Percentiles rank a stretch among this genome's conserved stretches.
Evolutionary conservation across 2,113 vertebrate genomes (phyloP).

Genomic region (Rhombomys opimus): DNA sequence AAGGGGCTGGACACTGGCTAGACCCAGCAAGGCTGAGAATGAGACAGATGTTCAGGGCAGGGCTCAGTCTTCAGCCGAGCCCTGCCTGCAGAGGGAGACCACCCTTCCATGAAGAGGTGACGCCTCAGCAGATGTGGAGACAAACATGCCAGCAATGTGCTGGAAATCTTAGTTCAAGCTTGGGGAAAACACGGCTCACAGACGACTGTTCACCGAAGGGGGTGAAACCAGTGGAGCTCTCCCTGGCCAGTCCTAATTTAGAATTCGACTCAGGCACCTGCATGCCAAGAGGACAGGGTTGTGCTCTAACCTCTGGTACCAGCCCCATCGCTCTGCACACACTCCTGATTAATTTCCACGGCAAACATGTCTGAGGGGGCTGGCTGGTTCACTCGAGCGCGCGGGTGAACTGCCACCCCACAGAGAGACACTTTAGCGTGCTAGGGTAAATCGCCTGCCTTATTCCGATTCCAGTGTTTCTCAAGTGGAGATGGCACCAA

Average conservation of each 20-base stretch:
- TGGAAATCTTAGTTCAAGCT: not conserved
- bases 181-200: not conserved
- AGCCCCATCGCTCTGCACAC: not conserved
- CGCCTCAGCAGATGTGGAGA: not conserved
- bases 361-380: not conserved
- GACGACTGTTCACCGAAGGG: not conserved
- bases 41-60: not conserved
- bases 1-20: not conserved
- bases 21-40: slow-evolving; percentile 3
- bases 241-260: not conserved
- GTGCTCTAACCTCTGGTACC: not conserved
- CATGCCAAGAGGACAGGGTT: not conserved
- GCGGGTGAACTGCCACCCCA: not conserved
- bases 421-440: not conserved
- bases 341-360: slow-evolving; percentile 21
- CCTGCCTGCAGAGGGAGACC: not conserved
- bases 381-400: not conserved
- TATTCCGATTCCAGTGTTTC: slow-evolving; percentile 28
- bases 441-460: not conserved
- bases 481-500: not conserved
- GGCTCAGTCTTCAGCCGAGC: slow-evolving; percentile 1
- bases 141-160: not conserved
- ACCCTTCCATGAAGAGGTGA: not conserved
- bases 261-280: not conserved
- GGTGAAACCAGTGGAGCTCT: not conserved